phyloP scores from a whole-genome alignment of 2,888 invertebrate species.

The Caenorhabditis sulstoni region DNA sequence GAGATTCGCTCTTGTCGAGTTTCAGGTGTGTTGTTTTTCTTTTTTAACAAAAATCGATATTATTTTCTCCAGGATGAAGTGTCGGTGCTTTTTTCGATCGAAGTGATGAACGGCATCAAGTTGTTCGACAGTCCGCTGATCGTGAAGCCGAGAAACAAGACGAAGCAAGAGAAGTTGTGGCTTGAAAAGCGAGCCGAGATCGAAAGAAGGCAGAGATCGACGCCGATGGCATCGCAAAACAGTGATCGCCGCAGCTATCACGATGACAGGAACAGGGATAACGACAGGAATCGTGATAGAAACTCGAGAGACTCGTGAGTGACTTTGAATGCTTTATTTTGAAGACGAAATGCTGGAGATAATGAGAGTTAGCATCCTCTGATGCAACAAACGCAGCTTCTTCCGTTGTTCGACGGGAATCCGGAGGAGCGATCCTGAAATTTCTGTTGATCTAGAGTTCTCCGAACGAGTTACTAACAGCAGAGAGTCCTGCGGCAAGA shows the following conservation, averaged over 20 bases:
- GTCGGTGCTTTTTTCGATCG: slow-evolving; percentile 71
- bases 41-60: neutral
- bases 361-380: slow-evolving; percentile 26
- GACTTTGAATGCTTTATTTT: slow-evolving; percentile 7
- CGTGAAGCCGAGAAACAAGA: slow-evolving; percentile 68
- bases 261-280: neutral
- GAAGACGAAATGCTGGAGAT: neutral
- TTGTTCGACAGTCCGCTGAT: slow-evolving; percentile 58
- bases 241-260: neutral
- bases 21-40: slow-evolving; percentile 52
- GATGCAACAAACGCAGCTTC: slow-evolving; percentile 52
- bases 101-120: slow-evolving; percentile 69
- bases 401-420: slow-evolving; percentile 54
- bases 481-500: slow-evolving; percentile 30
- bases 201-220: slow-evolving; percentile 15
- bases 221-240: neutral
- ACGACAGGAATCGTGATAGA: neutral
- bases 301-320: neutral
- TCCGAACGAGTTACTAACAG: slow-evolving; percentile 14
- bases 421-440: slow-evolving; percentile 47
- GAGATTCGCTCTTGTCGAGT: slow-evolving; percentile 71
- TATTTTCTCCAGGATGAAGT: slow-evolving; percentile 60
- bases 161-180: slow-evolving; percentile 55
- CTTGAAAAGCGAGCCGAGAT: slow-evolving; percentile 13
- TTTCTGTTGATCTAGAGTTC: neutral